Conservation (phyloP, 1,140 invertebrate species). For the Neelides sp. region DNA sequence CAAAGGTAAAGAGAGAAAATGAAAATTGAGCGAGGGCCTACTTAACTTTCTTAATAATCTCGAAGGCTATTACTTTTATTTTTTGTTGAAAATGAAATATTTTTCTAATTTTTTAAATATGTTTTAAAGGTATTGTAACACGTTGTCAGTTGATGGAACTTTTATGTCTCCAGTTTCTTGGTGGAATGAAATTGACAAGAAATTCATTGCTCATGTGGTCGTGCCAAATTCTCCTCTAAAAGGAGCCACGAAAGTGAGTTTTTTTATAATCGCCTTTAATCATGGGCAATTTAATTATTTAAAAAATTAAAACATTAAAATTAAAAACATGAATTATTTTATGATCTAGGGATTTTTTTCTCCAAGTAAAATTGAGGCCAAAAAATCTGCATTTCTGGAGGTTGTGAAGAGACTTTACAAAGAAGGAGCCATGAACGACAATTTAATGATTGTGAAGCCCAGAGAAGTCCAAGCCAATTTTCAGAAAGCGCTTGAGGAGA, state of each 20-base stretch:
- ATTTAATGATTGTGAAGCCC: conserved; percentile 41
- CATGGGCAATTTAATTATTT: conserved; percentile 14
- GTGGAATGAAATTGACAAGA: conserved; percentile 22
- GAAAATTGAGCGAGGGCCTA: too few species aligned
- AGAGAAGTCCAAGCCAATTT: neutral
- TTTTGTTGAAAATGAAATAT: too few species aligned
- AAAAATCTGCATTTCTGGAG: conserved; percentile 64
- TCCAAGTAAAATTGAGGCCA: conserved; percentile 50
- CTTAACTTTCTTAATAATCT: too few species aligned
- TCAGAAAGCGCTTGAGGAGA: conserved; percentile 43
- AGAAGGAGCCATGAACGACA: conserved; percentile 43
- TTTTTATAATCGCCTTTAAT: conserved; percentile 36
- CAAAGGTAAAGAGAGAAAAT: too few species aligned
- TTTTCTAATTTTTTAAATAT: too few species aligned
- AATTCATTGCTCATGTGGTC: conserved; percentile 40
- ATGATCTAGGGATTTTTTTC: conserved; percentile 48
- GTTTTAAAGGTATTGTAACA: too few species aligned
- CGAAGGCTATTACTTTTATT: too few species aligned
- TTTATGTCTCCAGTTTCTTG: too few species aligned
- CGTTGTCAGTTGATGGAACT: too few species aligned
- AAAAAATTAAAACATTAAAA: too few species aligned
- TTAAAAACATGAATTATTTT: conserved; percentile 10
- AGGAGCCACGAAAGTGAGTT: conserved; percentile 48
- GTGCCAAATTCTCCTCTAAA: conserved; percentile 68
- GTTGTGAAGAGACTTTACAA: conserved; percentile 51